phyloP scores from a whole-genome alignment of 2,888 invertebrate species.

The Drosophila leonis region DNA sequence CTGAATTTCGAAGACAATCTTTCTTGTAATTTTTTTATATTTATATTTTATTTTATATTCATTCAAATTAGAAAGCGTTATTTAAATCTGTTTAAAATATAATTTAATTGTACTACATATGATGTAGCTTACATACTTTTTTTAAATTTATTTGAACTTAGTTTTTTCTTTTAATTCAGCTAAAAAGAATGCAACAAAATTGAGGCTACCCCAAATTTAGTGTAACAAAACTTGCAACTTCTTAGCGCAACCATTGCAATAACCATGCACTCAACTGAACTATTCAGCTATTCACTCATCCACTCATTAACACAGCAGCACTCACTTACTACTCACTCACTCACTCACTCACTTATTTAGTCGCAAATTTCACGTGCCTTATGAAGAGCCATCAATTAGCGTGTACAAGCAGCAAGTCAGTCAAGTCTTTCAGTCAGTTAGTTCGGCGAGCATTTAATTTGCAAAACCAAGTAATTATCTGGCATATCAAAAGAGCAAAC shows the following conservation, averaged over 20 bases:
- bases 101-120: neutral
- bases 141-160: neutral
- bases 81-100: neutral
- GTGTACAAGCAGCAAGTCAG: conserved; percentile 55
- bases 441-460: conserved; percentile 53
- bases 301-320: conserved; percentile 13
- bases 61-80: no score
- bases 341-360: conserved; percentile 30
- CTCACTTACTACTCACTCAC: conserved; percentile 14
- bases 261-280: conserved; percentile 1
- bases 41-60: no score
- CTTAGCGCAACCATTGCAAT: neutral
- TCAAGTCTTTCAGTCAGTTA: conserved; percentile 30
- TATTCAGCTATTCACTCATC: conserved; percentile 20
- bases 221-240: neutral
- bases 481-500: conserved; percentile 65
- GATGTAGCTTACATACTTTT: neutral
- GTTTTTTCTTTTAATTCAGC: neutral
- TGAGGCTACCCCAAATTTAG: neutral
- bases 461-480: conserved; percentile 65
- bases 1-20: no score
- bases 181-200: neutral
- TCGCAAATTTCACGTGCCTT: conserved; percentile 50
- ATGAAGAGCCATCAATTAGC: conserved; percentile 73
- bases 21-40: no score